Percentiles rank a stretch among this genome's conserved stretches.
These are phyloP conservation scores for Salvelinus namaycush DNA, from an alignment of 2,113 vertebrate species.

Conservation along the genomic window DNA sequence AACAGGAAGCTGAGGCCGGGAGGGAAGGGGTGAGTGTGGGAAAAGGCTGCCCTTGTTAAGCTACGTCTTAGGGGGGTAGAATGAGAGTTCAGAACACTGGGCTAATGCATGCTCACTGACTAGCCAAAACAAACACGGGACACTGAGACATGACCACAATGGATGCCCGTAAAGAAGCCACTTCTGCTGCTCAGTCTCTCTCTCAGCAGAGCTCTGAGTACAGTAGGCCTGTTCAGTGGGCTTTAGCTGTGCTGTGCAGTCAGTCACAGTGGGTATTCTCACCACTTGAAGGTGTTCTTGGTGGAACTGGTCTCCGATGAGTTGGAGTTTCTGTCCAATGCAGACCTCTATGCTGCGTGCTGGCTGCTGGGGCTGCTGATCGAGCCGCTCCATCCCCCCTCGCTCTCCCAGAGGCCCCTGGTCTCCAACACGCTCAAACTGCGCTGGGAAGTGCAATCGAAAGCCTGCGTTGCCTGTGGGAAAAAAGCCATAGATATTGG, in stretches of 20 bases:
- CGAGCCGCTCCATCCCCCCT: slow-evolving; percentile 47
- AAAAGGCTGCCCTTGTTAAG: slow-evolving; percentile 51
- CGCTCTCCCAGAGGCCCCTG: slow-evolving; percentile 42
- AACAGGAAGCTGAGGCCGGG: slow-evolving; percentile 70
- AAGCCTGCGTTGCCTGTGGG: slow-evolving; percentile 75
- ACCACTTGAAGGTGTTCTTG: slow-evolving; percentile 76
- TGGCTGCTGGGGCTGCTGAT: slow-evolving; percentile 49
- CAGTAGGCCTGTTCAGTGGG: too few species aligned
- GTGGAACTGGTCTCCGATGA: slow-evolving; percentile 81
- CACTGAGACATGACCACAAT: slow-evolving; percentile 26
- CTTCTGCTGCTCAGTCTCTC: neutral
- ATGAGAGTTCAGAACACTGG: slow-evolving; percentile 15
- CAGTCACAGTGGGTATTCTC: slow-evolving; percentile 28
- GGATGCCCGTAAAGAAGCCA: slow-evolving; percentile 11
- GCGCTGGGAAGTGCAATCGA: slow-evolving; percentile 71
- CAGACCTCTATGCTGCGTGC: slow-evolving; percentile 65
- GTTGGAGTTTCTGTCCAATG: slow-evolving; percentile 79
- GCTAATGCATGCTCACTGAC: slow-evolving; percentile 41
- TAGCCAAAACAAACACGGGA: slow-evolving; percentile 62
- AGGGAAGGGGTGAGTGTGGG: slow-evolving; percentile 31
- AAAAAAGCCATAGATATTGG: neutral
- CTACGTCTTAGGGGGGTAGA: slow-evolving; percentile 30
- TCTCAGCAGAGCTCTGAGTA: neutral
- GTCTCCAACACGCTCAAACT: slow-evolving; percentile 61
- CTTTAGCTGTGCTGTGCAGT: neutral